Base-by-base conservation (phyloP, 1,140 invertebrate species). In the Megalonaias nervosa region DNA sequence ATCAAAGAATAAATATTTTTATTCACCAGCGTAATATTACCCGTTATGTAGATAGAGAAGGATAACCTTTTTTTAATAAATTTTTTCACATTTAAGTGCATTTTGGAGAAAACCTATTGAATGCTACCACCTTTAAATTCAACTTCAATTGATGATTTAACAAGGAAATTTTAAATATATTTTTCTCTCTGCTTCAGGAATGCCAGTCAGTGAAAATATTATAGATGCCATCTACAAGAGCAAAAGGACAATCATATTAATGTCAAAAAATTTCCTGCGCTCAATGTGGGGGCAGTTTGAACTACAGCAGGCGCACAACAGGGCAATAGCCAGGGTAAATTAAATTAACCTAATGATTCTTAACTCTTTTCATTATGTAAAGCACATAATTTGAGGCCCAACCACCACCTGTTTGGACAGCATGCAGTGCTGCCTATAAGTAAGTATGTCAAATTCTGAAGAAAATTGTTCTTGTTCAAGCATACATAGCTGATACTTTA, bases 261-360 rank as follows among this genome's bases (percentile, higher is more conserved):
- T 85, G 84, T 85, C 84, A 6, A 75, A 81, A 55, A 81, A 85
- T 57, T 85, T 85, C 56, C 74, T 85, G 15, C 80, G 78, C 67
- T 85, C 84, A 16, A 83, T 83, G 79, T 85, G 84, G 84, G 84
- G 82, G 15, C 80, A 82, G 69, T 85, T 84, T 77, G 84, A 85
- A 68, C 74, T 85, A 26, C 80, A 85, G 21, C 84, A 85, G 31
- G 84, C 79, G 0, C 82, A 82, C 26, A 80, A 82, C 59, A 80
- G 77, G 26, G 80, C 82, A 17, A 81, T 84, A n/a, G 71, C 79
- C 26, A 67, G 79, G 83, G 83, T 84, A 73, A 58, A 61, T 23
- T 21, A 57, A 17, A 48, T 48, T 48, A 48, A 48, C 38, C 6
- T 48, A 4, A 9, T 48, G 6, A 48, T 0, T 48, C 38, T 48